phyloP scores from a whole-genome alignment of 2,797 vertebrate species.

The Serranus cabrilla region DNA sequence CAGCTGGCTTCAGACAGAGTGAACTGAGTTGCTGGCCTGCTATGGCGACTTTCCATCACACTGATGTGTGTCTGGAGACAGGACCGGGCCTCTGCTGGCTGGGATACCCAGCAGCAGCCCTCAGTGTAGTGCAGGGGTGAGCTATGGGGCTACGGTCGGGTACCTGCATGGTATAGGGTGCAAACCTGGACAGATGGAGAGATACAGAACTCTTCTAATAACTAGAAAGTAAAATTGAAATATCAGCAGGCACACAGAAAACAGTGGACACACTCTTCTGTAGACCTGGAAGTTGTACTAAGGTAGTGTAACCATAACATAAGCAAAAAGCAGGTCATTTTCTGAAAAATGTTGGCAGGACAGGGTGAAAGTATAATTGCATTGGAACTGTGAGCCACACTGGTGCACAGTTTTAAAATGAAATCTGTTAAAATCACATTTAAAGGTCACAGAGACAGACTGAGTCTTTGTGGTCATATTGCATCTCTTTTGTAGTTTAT shows the following conservation, averaged over 20 bases:
- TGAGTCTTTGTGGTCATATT: too few species aligned
- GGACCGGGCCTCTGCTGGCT: conserved; percentile 28
- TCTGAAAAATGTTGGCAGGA: conserved; percentile 16
- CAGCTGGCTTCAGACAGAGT: conserved; percentile 55
- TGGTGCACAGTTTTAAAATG: too few species aligned
- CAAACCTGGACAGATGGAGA: conserved; percentile 11
- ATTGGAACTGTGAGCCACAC: background rate
- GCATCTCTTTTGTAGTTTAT: too few species aligned
- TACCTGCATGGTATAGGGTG: conserved; percentile 7
- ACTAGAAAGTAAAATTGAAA: background rate
- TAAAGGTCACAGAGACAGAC: too few species aligned
- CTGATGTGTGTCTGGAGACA: conserved; percentile 49
- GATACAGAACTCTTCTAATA: conserved; percentile 15
- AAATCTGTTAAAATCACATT: too few species aligned
- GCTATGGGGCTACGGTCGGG: conserved; percentile 24
- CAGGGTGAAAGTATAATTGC: conserved; percentile 4
- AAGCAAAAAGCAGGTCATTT: conserved; percentile 23
- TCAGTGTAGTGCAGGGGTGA: conserved; percentile 23
- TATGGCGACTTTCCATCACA: conserved; percentile 66
- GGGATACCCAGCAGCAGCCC: conserved; percentile 6
- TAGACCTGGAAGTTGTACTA: conserved; percentile 6
- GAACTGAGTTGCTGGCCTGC: conserved; percentile 58
- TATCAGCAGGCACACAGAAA: background rate
- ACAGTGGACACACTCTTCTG: conserved; percentile 5
- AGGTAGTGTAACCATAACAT: conserved; percentile 1